These are phyloP conservation scores for Oenanthe oenanthe DNA, from an alignment of 2,113 vertebrate species.

Conservation along the genomic window DNA sequence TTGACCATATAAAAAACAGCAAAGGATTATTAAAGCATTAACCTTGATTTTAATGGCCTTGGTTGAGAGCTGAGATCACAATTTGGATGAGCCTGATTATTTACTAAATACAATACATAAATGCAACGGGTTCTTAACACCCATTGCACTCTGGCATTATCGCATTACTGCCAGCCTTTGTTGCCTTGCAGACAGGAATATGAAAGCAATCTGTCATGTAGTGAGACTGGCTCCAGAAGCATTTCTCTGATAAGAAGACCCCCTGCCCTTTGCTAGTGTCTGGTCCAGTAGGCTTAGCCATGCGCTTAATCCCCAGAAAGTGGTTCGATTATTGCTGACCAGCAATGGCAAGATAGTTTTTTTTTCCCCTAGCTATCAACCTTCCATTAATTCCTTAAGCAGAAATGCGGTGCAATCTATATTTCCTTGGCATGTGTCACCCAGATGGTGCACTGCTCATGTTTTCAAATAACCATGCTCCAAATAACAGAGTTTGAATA, in stretches of 20 bases:
- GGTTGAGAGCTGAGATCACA: constrained; percentile 90
- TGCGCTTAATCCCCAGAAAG: constrained; percentile 99
- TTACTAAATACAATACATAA: constrained; percentile 93
- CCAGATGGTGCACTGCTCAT: constrained; percentile 84
- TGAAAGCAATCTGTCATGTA: constrained; percentile 97
- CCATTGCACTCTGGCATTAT: constrained; percentile 95
- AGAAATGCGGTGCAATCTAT: constrained; percentile 87
- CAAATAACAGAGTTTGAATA: constrained; percentile 86
- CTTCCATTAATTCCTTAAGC: constrained; percentile 88
- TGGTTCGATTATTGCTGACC: constrained; percentile 99
- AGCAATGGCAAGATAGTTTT: constrained; percentile 94
- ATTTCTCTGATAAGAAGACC: constrained; percentile 96
- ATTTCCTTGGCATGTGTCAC: constrained; percentile 88
- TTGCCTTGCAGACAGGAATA: constrained; percentile 91
- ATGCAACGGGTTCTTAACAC: constrained; percentile 90
- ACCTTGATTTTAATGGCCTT: constrained; percentile 91
- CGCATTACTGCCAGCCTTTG: constrained; percentile 98
- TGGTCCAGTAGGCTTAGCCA: constrained; percentile 99
- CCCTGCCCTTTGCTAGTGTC: constrained; percentile 90
- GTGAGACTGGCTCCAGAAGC: constrained; percentile 96
- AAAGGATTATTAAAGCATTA: constrained; percentile 90
- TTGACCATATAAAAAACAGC: constrained; percentile 81
- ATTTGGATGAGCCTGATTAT: constrained; percentile 93
- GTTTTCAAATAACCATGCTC: constrained; percentile 85
- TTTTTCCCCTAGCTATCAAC: constrained; percentile 83